phyloP scores from a whole-genome alignment of 2,113 vertebrate genomes.

The Crotalus viridis region DNA sequence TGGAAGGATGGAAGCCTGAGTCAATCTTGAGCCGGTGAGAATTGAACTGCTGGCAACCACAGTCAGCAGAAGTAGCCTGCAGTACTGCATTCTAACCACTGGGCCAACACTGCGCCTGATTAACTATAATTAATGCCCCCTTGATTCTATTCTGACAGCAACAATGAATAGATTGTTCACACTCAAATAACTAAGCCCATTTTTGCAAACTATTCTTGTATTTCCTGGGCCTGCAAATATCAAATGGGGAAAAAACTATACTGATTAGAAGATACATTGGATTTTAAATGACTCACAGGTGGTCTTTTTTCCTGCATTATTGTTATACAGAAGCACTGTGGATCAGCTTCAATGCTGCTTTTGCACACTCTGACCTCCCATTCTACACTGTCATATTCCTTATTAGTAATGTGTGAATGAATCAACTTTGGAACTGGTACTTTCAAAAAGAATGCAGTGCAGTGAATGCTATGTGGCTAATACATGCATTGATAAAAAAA shows the following conservation, averaged over 20 bases:
- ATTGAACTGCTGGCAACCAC: too few species aligned
- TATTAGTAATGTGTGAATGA: not conserved
- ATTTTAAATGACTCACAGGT: constrained; percentile 6
- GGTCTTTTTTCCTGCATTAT: not conserved
- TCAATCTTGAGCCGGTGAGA: too few species aligned
- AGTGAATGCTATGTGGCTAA: not conserved
- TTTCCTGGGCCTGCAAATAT: not conserved
- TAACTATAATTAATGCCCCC: not conserved
- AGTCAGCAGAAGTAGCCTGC: too few species aligned
- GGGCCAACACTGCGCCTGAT: too few species aligned
- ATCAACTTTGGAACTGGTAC: not conserved
- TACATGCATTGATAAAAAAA: not conserved
- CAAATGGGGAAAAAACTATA: not conserved
- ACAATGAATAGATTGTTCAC: not conserved
- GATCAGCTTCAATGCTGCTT: not conserved
- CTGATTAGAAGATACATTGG: not conserved
- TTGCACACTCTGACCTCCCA: not conserved
- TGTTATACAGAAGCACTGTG: not conserved
- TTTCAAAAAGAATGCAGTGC: not conserved
- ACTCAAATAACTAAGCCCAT: not conserved
- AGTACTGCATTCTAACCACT: too few species aligned
- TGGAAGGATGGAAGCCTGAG: too few species aligned
- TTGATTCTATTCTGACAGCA: not conserved
- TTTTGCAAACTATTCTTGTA: not conserved
- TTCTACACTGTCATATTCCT: not conserved